Percentiles rank a stretch among this genome's conserved stretches.
phyloP scores from a whole-genome alignment of 2,888 invertebrate genomes.

The Acrocyrtus sp. region DNA sequence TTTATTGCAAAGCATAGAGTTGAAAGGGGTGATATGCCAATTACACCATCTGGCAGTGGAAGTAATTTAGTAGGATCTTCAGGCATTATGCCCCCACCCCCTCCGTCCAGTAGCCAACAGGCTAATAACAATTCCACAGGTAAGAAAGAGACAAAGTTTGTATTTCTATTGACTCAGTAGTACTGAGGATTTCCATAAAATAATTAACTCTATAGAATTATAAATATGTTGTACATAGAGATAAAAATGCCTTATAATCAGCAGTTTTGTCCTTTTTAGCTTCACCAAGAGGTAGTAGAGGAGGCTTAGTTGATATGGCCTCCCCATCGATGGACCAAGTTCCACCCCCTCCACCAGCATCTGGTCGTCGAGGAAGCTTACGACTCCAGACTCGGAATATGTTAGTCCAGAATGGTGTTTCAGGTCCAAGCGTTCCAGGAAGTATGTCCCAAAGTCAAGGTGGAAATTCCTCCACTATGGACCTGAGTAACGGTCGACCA shows the following conservation, averaged over 20 bases:
- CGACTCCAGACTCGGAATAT: conserved; percentile 57
- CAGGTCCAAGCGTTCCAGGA: conserved; percentile 37
- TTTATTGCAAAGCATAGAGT: conserved; percentile 34
- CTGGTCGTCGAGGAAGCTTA: conserved; percentile 58
- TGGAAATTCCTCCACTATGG: conserved; percentile 47
- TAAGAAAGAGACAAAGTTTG: too few relatives aligned
- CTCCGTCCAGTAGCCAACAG: conserved; percentile 58
- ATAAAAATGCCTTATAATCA: too few relatives aligned
- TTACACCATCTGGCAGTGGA: conserved; percentile 61
- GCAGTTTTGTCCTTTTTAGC: conserved; percentile 32
- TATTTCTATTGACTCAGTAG: too few relatives aligned
- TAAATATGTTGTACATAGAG: neutral
- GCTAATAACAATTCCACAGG: conserved; percentile 55
- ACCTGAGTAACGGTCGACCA: conserved; percentile 50
- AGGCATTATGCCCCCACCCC: conserved; percentile 53
- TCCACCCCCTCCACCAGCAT: conserved; percentile 50
- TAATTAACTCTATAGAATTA: neutral
- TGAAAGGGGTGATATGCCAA: conserved; percentile 52
- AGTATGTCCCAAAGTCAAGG: conserved; percentile 48
- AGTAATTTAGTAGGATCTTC: conserved; percentile 56
- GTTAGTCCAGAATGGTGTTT: conserved; percentile 50
- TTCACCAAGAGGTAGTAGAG: conserved; percentile 57
- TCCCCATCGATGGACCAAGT: conserved; percentile 52
- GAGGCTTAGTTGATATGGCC: conserved; percentile 46
- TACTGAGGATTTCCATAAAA: too few relatives aligned